Conservation (phyloP, 2,888 invertebrate species). For the Halictus ligatus region DNA sequence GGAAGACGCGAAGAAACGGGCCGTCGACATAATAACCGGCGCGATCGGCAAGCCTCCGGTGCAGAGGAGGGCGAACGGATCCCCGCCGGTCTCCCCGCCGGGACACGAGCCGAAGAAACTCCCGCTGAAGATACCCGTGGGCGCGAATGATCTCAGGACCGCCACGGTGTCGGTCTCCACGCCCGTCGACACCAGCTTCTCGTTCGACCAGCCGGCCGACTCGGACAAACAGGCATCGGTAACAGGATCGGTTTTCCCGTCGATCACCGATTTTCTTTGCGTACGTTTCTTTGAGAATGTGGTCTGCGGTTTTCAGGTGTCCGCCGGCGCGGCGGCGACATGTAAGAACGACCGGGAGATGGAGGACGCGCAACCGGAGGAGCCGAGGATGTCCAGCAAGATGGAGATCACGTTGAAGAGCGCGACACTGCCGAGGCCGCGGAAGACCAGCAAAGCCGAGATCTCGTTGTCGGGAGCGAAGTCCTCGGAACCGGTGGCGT, state of each 20-base stretch:
- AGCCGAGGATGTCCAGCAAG: constrained; percentile 86
- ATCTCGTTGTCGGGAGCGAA: constrained; percentile 86
- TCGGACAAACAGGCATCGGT: constrained; percentile 68
- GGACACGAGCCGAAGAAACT: constrained; percentile 79
- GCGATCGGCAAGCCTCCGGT: constrained; percentile 79
- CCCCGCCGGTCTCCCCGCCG: constrained; percentile 81
- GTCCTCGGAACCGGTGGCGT: constrained; percentile 73
- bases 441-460: constrained; percentile 88
- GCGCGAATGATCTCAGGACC: constrained; percentile 81
- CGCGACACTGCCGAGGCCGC: constrained; percentile 87
- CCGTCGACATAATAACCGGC: constrained; percentile 81
- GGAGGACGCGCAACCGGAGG: constrained; percentile 65
- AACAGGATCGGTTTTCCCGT: constrained; percentile 56
- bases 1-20: constrained; percentile 80
- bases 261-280: not conserved
- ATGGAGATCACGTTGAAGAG: constrained; percentile 89
- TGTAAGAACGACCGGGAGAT: not conserved
- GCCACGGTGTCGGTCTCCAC: constrained; percentile 83
- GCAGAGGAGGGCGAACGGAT: constrained; percentile 73
- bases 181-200: constrained; percentile 79
- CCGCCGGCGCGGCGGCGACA: not conserved
- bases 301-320: constrained; percentile 9
- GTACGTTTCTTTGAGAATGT: too few relatives aligned
- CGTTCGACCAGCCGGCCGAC: constrained; percentile 76
- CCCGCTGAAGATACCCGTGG: constrained; percentile 80